A percentile compares a stretch with the other conserved stretches of the same genome.
Conservation (phyloP, 1,140 invertebrate genomes). For the Chironomus striatipennis region DNA sequence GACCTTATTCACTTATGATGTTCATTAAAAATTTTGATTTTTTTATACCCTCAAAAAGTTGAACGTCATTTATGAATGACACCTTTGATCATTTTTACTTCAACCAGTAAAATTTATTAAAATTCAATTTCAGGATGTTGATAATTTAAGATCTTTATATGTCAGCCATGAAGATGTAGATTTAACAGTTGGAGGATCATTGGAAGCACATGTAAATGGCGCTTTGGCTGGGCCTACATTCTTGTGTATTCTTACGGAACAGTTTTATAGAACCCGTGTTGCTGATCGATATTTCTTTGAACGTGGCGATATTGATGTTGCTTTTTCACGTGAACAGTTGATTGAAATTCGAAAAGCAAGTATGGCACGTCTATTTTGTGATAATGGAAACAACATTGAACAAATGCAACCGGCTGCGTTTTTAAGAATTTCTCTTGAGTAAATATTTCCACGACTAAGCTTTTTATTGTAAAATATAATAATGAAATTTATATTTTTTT, state of each 20-base stretch:
- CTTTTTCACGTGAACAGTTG: constrained; percentile 74
- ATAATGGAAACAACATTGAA: constrained; percentile 68
- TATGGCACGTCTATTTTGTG: constrained; percentile 76
- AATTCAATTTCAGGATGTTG: constrained; percentile 48
- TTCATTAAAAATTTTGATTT: no score
- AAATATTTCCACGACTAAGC: no score
- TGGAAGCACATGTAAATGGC: constrained; percentile 67
- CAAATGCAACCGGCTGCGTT: constrained; percentile 65
- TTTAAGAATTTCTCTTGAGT: constrained; percentile 44
- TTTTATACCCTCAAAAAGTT: no score
- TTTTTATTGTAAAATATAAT: no score
- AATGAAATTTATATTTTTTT: no score
- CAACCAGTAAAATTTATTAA: constrained; percentile 5
- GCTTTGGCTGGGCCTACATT: constrained; percentile 84
- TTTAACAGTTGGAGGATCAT: constrained; percentile 72
- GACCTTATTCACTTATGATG: no score
- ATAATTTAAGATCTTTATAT: constrained; percentile 55
- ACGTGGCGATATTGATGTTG: constrained; percentile 52
- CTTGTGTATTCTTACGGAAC: constrained; percentile 78
- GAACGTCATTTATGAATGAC: no score
- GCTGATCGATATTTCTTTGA: constrained; percentile 83
- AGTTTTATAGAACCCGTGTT: constrained; percentile 75
- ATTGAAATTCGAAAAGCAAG: constrained; percentile 73
- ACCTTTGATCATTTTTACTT: no score
- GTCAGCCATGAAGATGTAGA: constrained; percentile 76